phyloP scores from a whole-genome alignment of 2,113 vertebrate genomes.

The Misgurnus mizolepis region DNA sequence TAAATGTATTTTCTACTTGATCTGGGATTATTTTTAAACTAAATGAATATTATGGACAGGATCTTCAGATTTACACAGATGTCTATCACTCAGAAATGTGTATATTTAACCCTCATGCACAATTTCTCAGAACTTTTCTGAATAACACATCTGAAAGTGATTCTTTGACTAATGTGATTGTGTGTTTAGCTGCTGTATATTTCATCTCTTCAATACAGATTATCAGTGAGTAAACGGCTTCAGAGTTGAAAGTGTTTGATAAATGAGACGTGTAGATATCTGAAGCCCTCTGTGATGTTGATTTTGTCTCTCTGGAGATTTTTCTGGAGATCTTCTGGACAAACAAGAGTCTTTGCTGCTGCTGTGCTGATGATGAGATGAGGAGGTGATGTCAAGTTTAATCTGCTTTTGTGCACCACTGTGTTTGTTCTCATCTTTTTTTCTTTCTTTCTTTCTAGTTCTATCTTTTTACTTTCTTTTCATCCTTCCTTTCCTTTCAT shows the following conservation, averaged over 20 bases:
- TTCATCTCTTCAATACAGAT: not conserved
- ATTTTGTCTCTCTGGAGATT: conserved; percentile 58
- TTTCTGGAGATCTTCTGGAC: conserved; percentile 40
- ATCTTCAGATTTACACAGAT: not conserved
- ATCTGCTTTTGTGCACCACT: no score
- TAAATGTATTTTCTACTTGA: conserved; percentile 32
- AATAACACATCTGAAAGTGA: no score
- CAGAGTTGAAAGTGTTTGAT: not conserved
- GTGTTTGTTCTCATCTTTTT: no score
- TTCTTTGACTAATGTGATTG: not conserved
- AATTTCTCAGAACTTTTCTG: not conserved
- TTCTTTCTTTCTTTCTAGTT: no score
- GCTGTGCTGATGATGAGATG: conserved; percentile 58
- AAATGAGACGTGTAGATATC: conserved; percentile 26
- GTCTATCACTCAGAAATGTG: not conserved
- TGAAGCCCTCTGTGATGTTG: conserved; percentile 19
- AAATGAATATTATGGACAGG: not conserved
- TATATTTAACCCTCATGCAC: not conserved
- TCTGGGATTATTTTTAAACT: conserved; percentile 19
- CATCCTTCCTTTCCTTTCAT: no score
- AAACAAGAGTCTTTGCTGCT: conserved; percentile 47
- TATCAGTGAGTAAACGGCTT: conserved; percentile 12
- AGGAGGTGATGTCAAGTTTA: conserved; percentile 74
- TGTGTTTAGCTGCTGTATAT: not conserved
- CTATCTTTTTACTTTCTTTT: no score